phyloP scores from a whole-genome alignment of 2,888 invertebrate species.

The Agonopterix alstromeriana region DNA sequence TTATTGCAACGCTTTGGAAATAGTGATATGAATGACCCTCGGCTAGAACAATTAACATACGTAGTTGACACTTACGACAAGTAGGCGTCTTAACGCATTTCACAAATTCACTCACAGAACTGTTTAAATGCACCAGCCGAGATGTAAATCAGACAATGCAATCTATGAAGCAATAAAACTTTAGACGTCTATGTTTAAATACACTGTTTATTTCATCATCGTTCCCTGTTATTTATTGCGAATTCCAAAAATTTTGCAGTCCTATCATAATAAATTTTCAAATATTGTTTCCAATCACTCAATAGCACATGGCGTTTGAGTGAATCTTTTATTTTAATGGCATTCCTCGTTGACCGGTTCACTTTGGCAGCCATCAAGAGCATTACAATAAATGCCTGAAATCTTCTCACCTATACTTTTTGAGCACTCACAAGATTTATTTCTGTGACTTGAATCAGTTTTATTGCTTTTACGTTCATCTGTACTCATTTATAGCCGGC shows the following conservation, averaged over 20 bases:
- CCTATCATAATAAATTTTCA: slow-evolving; percentile 35
- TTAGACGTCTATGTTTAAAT: slow-evolving; percentile 13
- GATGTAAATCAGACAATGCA: slow-evolving; percentile 35
- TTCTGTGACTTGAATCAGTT: slow-evolving; percentile 71
- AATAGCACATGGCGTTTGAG: slow-evolving; percentile 50
- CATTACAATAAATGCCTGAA: slow-evolving; percentile 45
- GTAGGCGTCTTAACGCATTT: not conserved
- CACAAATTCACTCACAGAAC: not conserved
- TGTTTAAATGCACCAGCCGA: slow-evolving; percentile 2
- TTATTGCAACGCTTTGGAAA: slow-evolving; percentile 72
- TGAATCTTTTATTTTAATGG: slow-evolving; percentile 43
- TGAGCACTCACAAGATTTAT: slow-evolving; percentile 66
- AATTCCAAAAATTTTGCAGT: slow-evolving; percentile 53
- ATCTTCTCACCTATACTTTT: slow-evolving; percentile 58
- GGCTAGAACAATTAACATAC: slow-evolving; percentile 33
- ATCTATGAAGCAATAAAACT: slow-evolving; percentile 15
- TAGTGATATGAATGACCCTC: slow-evolving; percentile 49
- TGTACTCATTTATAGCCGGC: slow-evolving; percentile 73
- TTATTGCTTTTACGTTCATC: slow-evolving; percentile 70
- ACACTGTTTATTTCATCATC: slow-evolving; percentile 45
- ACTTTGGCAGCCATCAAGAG: slow-evolving; percentile 44
- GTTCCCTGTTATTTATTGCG: slow-evolving; percentile 47
- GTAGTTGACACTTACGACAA: slow-evolving; percentile 7
- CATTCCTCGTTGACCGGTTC: slow-evolving; percentile 42
- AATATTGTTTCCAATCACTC: slow-evolving; percentile 34